Evolutionary conservation across 2,888 invertebrate species (phyloP), one percentile per base, ranked within the genome.

Genomic region (Ceriagrion tenellum): DNA sequence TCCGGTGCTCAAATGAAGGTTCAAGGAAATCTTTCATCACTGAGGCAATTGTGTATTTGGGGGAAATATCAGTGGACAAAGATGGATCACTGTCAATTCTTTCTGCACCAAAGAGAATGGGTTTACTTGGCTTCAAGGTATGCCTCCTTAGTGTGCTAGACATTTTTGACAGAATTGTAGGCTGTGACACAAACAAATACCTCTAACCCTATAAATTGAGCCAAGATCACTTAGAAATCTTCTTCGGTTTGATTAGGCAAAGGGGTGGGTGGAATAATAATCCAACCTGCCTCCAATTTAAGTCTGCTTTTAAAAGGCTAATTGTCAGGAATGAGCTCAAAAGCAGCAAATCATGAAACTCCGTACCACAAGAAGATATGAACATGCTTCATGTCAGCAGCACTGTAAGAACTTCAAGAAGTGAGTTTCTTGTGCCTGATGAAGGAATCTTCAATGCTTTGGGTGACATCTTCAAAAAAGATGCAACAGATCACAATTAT

Each of bases 181-280:
- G 56, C 0, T 12, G 35, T 0, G 69, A 90, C 23, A 69, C 59
- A 26, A 30, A 95, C 10, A 88, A 93, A 2, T 95, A 95, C 69
- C 40, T 96, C 0, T 69, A 95, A 35, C 95, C 95, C 0, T 96
- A 95, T 88, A 96, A 96, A 88, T 55, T 95, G n/a, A 95, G 95
- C 74, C 96, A 96, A 69, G 96, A 96, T 90, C 95, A 96, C 81
- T 40, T 96, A 12, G 95, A 96, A 47, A 30, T 95, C 20, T 95
- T 96, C 40, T 96, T 95, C 91, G 95, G 95, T 6, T 55, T 81
- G 4, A 95, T 96, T 74, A 88, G 96, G 55, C 35, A 55, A 40
- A 89, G 88, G 35, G 95, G 95, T 20, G 95, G 95, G 0, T 96
- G 95, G n/a, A 96, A 96, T 90, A 95, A 95, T 63, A 96, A 96